These are phyloP conservation scores for Menura novaehollandiae DNA, from an alignment of 2,113 vertebrate genomes.

Conservation along the genomic window DNA sequence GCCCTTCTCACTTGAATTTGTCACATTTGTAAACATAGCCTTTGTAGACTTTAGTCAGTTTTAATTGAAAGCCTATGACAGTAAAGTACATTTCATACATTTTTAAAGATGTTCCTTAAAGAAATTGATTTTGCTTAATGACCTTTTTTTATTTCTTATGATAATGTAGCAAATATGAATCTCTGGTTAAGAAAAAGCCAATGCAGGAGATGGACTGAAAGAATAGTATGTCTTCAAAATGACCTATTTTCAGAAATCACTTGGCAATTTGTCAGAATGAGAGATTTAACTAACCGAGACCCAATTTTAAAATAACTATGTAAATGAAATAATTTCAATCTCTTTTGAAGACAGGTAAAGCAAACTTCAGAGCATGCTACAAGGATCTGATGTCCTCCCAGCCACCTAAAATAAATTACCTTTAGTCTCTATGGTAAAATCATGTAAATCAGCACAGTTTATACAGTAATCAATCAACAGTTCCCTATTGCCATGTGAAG, in stretches of 20 bases:
- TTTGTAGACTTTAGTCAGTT: background rate
- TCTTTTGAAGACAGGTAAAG: conserved; percentile 8
- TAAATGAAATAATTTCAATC: conserved; percentile 39
- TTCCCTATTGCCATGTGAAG: background rate
- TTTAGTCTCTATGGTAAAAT: background rate
- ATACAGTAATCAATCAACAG: background rate
- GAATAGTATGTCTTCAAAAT: background rate
- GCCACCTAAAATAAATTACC: background rate
- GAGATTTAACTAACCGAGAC: background rate
- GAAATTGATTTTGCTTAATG: conserved; percentile 27
- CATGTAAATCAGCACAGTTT: conserved; percentile 14
- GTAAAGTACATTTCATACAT: background rate
- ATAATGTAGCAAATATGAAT: background rate
- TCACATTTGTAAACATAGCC: background rate
- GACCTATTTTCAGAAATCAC: background rate
- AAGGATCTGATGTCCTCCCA: background rate
- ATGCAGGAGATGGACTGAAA: background rate
- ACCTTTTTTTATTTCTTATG: background rate
- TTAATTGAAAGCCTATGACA: conserved; percentile 27
- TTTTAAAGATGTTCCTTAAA: background rate
- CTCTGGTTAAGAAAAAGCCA: background rate
- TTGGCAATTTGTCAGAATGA: background rate
- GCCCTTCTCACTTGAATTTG: background rate
- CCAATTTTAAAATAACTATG: conserved; percentile 15
- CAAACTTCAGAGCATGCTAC: background rate